Evolutionary conservation across 2,888 invertebrate species (phyloP).

Genomic region (Meteorus colon): DNA sequence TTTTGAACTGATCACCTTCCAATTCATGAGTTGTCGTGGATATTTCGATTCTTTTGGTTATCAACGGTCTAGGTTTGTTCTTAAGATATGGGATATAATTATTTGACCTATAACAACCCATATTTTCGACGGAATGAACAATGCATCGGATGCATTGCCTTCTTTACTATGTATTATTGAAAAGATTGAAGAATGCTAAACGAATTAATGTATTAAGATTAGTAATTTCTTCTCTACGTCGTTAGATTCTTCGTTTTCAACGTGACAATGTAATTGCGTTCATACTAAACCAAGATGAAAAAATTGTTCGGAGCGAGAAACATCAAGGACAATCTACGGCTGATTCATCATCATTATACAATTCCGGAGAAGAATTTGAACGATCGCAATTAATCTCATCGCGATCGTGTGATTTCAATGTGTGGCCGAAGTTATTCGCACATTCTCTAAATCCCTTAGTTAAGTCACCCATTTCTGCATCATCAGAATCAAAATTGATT

Average conservation of each 20-base stretch:
- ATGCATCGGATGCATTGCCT: neutral
- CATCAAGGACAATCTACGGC: conserved; percentile 70
- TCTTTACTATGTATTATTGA: neutral
- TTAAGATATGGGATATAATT: neutral
- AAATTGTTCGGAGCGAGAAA: conserved; percentile 58
- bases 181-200: neutral
- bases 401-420: conserved; percentile 56
- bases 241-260: neutral
- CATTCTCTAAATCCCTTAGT: conserved; percentile 69
- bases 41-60: neutral
- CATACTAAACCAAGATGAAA: conserved; percentile 50
- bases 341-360: conserved; percentile 64
- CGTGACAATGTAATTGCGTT: neutral
- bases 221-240: neutral
- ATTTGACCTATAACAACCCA: neutral
- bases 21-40: neutral
- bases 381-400: conserved; percentile 53
- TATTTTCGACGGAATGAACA: neutral
- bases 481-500: conserved; percentile 58
- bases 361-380: conserved; percentile 55
- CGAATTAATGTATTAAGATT: no score
- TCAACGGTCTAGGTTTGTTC: neutral
- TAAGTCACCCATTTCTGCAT: conserved; percentile 65
- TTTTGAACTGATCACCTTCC: neutral
- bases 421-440: conserved; percentile 66